Evolutionary conservation across 1,140 invertebrate species (phyloP).

Genomic region (Ooceraea biroi): DNA sequence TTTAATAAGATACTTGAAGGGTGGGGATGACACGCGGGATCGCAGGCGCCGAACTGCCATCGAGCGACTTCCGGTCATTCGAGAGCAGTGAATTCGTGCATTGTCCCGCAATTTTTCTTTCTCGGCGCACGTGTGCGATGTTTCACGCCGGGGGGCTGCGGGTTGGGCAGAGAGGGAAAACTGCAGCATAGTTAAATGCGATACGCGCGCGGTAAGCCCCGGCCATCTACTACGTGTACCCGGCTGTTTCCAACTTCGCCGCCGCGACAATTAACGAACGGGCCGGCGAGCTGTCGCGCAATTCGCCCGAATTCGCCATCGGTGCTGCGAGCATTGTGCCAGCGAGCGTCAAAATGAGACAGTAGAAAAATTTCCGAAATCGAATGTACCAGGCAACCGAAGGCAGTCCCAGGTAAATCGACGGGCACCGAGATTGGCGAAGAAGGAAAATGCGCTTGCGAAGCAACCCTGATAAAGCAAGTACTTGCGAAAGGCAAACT

Average conservation of each 20-base stretch:
- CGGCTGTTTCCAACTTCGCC: conserved; percentile 50
- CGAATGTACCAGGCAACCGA: conserved; percentile 25
- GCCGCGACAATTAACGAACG: conserved; percentile 61
- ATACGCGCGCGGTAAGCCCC: conserved; percentile 43
- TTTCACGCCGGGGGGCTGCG: conserved; percentile 14
- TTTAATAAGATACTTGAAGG: conserved; percentile 16
- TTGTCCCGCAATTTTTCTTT: conserved; percentile 53
- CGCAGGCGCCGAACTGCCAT: conserved; percentile 32
- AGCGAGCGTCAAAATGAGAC: conserved; percentile 35
- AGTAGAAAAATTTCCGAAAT: conserved; percentile 42
- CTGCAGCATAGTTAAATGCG: conserved; percentile 43
- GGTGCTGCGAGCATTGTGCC: conserved; percentile 41
- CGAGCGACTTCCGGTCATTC: conserved; percentile 45
- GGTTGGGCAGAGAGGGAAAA: not conserved
- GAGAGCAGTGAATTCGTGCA: conserved; percentile 37
- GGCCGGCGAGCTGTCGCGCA: conserved; percentile 36
- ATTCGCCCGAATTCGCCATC: conserved; percentile 41
- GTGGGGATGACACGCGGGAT: conserved; percentile 16
- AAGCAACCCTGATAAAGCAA: conserved; percentile 22
- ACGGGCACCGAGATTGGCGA: conserved; percentile 34
- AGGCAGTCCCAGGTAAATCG: conserved; percentile 19
- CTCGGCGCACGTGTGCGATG: conserved; percentile 27
- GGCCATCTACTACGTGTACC: conserved; percentile 34
- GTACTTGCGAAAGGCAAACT: not conserved
- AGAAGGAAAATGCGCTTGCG: conserved; percentile 22